Base-by-base conservation (phyloP, 2,797 vertebrate genomes). In the Pseudomugil tenellus region DNA sequence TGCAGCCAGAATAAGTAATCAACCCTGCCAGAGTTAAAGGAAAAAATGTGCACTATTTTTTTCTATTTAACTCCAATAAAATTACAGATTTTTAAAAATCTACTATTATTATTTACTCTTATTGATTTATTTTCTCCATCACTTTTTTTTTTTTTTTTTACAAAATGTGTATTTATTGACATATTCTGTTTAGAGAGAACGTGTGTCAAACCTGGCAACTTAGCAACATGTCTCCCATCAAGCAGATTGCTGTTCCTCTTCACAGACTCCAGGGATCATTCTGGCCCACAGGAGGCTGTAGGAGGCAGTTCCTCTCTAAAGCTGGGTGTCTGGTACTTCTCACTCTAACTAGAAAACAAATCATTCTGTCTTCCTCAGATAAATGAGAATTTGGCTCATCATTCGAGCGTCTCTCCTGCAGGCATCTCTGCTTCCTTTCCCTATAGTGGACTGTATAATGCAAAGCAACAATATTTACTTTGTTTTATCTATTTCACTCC, bases 311-410 rank as follows among this genome's bases (percentile, higher is more conserved):
- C 74, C 75, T 72, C 49, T 57, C 34, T 64, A n/a, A 25, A 37
- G 0, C 51, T 9, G 28, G 70, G 72, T 7, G n/a, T 76, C 86
- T 90, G 89, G 61, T 80, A 52, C 31, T 70, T 80, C 70, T 92
- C 83, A 85, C 59, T 32, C 39, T 29, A 64, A 28, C 51, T 70
- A 48, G 43, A 82, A 74, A 67, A 80, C 71, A 31, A 32, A 11
- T 23, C 58, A 37, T 21, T 67, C 31, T 59, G 53, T 74, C 63
- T 63, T 58, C 39, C 73, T 75, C 51, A 57, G 48, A 80, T 58
- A 41, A 60, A 68, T 48, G 28, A 63, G 51, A 65, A 60, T 6
- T 75, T 65, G 52, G 31, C 70, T 60, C 80, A 73, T 73, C 64
- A 48, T 46, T 73, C 58, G 61, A 59, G 25, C 32, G n/a, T 58